A percentile compares a stretch with the other conserved stretches of the same genome.
Evolutionary conservation across 2,888 invertebrate genomes (phyloP).

Genomic region (Patella depressa): DNA sequence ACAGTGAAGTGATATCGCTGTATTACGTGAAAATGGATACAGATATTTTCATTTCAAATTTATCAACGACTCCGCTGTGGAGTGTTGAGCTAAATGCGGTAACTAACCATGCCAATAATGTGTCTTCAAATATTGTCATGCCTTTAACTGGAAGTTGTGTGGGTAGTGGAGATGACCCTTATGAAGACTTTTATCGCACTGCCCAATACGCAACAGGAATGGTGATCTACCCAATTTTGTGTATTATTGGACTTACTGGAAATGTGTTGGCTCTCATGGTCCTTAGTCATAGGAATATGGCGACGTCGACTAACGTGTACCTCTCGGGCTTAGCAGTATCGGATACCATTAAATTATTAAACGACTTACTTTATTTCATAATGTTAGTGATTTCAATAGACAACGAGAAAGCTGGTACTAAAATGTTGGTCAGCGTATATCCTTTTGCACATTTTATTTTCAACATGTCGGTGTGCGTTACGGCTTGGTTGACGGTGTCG

Average conservation of each 20-base stretch:
- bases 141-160: neutral
- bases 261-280: constrained; percentile 61
- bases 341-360: constrained; percentile 63
- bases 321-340: constrained; percentile 63
- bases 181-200: constrained; percentile 55
- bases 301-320: constrained; percentile 64
- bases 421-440: constrained; percentile 55
- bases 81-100: no score
- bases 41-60: no score
- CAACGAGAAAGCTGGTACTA: constrained; percentile 42
- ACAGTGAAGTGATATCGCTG: no score
- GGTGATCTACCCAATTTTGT: constrained; percentile 61
- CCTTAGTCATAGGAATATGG: constrained; percentile 55
- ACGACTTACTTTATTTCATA: constrained; percentile 64
- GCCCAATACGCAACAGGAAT: constrained; percentile 62
- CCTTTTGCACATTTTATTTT: constrained; percentile 67
- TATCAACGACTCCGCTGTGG: no score
- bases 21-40: no score
- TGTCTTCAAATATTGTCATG: no score
- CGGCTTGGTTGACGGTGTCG: constrained; percentile 66
- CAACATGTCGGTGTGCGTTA: constrained; percentile 61
- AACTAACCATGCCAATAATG: no score
- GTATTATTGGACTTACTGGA: constrained; percentile 58
- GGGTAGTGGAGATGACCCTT: constrained; percentile 12
- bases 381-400: constrained; percentile 51